phyloP scores from a whole-genome alignment of 2,113 vertebrate species.

The Parus major region DNA sequence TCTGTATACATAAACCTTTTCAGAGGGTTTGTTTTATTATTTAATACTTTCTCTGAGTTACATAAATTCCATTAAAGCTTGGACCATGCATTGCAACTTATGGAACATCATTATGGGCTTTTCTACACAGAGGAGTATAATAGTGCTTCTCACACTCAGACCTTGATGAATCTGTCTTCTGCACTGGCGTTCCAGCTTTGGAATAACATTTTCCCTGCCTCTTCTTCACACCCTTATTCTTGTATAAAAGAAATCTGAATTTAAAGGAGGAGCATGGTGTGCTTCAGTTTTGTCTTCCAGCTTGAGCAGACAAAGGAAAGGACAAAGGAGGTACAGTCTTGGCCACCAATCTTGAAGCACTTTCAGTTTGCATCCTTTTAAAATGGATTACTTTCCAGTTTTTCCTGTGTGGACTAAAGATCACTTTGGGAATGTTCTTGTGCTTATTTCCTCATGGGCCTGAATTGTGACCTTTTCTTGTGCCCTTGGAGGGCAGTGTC shows the following conservation, averaged over 20 bases:
- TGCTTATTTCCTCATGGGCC: not conserved
- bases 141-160: not conserved
- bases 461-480: not conserved
- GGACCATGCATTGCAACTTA: not conserved
- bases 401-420: not conserved
- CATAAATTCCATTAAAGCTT: not conserved
- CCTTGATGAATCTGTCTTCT: not conserved
- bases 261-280: rapidly evolving
- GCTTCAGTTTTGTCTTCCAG: not conserved
- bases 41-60: not conserved
- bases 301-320: not conserved
- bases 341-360: not conserved
- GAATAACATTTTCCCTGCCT: not conserved
- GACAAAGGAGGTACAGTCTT: not conserved
- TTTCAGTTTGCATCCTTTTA: not conserved
- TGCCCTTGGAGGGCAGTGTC: too few species aligned
- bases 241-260: not conserved
- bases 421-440: not conserved
- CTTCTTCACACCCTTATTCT: not conserved
- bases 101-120: not conserved
- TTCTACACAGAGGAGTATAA: not conserved
- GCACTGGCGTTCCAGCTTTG: not conserved
- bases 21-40: not conserved
- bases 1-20: not conserved
- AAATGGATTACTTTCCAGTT: not conserved